These are phyloP conservation scores for Oriolus oriolus DNA, from an alignment of 2,113 vertebrate species.

Conservation along the genomic window DNA sequence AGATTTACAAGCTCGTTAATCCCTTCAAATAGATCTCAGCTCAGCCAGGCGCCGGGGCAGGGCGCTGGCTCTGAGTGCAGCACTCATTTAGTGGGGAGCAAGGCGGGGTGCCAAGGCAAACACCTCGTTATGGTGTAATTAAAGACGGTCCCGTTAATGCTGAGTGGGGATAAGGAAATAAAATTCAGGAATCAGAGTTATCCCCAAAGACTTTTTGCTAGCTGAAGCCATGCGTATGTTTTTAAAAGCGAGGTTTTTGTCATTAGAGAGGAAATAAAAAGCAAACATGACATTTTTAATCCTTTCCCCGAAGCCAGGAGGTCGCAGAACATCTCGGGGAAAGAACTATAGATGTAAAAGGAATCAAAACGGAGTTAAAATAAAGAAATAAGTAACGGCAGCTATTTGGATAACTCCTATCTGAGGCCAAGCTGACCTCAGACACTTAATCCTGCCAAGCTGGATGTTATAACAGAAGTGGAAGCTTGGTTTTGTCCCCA, in stretches of 20 bases:
- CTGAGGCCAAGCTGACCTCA: background rate
- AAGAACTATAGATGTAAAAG: background rate
- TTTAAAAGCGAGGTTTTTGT: background rate
- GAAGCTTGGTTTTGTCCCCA: background rate
- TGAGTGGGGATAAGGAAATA: background rate
- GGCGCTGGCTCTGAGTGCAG: background rate
- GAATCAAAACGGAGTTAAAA: background rate
- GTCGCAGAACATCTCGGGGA: background rate
- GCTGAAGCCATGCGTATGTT: background rate
- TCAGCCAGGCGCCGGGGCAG: background rate
- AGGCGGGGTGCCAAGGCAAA: conserved; percentile 16
- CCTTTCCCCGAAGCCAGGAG: background rate
- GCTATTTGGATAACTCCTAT: background rate
- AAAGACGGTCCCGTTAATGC: background rate
- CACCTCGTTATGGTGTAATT: background rate
- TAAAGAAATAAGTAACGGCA: background rate
- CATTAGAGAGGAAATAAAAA: background rate
- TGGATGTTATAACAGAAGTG: background rate
- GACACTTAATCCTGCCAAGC: background rate
- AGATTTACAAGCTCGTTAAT: conserved; percentile 42
- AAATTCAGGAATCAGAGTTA: background rate
- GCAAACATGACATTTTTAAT: background rate
- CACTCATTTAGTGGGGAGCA: background rate
- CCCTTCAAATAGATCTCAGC: background rate
- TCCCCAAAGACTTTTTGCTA: background rate